Conservation (phyloP, 2,113 vertebrate genomes). For the Vicugna pacos region DNA sequence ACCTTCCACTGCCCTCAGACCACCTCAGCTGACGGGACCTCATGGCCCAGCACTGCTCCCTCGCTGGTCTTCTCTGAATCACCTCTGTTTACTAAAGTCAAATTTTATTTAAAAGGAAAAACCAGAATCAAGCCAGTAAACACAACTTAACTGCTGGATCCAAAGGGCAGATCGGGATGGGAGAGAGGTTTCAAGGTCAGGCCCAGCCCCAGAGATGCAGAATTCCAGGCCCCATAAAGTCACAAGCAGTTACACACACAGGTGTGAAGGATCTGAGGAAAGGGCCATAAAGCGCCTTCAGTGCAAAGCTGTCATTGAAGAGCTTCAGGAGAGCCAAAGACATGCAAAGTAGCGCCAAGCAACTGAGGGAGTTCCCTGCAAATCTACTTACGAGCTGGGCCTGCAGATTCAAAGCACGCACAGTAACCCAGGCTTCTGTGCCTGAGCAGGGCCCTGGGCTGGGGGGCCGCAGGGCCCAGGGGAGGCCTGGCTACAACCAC, state of each 20-base stretch:
- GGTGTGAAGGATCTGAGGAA: too few relatives aligned
- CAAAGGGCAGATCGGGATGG: not conserved
- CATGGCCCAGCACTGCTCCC: fast-evolving
- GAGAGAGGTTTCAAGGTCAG: not conserved
- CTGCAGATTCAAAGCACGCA: fast-evolving
- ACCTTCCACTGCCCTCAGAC: not conserved
- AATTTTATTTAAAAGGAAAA: not conserved
- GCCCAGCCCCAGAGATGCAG: not conserved
- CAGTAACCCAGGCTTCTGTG: not conserved
- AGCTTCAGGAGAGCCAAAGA: not conserved
- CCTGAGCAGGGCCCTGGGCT: too few relatives aligned
- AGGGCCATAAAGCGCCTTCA: not conserved
- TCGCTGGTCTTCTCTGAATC: not conserved
- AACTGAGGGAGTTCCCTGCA: not conserved
- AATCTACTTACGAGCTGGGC: too few relatives aligned
- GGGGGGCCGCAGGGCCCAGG: not conserved
- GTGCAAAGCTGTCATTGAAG: not conserved
- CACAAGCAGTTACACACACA: fast-evolving
- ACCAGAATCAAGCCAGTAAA: not conserved
- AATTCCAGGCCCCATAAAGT: not conserved
- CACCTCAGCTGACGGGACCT: fast-evolving
- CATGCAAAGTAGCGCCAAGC: too few relatives aligned
- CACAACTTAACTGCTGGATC: not conserved
- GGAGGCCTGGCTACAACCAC: too few relatives aligned
- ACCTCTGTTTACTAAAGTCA: not conserved